Percentiles rank a stretch among this genome's conserved stretches.
phyloP scores from a whole-genome alignment of 2,888 invertebrate genomes.

The Noctua pronuba region DNA sequence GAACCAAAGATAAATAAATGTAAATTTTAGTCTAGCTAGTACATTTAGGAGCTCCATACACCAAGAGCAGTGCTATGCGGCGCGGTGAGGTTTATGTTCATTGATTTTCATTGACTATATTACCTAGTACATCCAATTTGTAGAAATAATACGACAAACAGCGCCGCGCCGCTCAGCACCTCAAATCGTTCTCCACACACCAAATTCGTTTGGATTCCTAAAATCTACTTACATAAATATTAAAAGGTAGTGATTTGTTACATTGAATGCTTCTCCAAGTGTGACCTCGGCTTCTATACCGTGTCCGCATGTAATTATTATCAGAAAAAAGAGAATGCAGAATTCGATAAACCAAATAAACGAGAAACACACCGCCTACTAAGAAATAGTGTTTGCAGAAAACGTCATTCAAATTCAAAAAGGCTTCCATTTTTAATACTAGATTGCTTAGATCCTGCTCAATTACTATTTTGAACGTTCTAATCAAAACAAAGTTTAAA shows the following conservation, averaged over 20 bases:
- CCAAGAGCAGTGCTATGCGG: not conserved
- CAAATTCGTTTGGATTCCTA: not conserved
- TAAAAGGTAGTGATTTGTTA: conserved; percentile 88
- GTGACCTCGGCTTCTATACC: conserved; percentile 82
- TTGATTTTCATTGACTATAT: not conserved
- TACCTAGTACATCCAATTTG: not conserved
- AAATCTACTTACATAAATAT: conserved; percentile 82
- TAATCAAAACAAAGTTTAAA: conserved; percentile 26
- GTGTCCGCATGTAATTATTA: conserved; percentile 82
- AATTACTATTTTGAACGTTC: conserved; percentile 26
- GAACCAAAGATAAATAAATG: not conserved
- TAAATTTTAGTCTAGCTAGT: too few species aligned
- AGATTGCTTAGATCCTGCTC: not conserved
- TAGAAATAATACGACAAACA: not conserved
- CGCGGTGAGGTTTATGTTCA: not conserved
- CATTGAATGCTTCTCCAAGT: conserved; percentile 89
- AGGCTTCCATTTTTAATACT: conserved; percentile 72
- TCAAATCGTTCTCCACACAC: not conserved
- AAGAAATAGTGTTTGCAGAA: conserved; percentile 84
- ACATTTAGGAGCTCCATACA: conserved; percentile 5
- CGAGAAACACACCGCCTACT: conserved; percentile 83
- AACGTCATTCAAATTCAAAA: conserved; percentile 77
- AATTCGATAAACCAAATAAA: conserved; percentile 84
- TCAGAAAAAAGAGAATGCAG: conserved; percentile 80
- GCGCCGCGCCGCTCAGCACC: not conserved